These are phyloP conservation scores for Neolamprologus multifasciatus DNA, from an alignment of 2,797 vertebrate genomes.

Conservation along the genomic window DNA sequence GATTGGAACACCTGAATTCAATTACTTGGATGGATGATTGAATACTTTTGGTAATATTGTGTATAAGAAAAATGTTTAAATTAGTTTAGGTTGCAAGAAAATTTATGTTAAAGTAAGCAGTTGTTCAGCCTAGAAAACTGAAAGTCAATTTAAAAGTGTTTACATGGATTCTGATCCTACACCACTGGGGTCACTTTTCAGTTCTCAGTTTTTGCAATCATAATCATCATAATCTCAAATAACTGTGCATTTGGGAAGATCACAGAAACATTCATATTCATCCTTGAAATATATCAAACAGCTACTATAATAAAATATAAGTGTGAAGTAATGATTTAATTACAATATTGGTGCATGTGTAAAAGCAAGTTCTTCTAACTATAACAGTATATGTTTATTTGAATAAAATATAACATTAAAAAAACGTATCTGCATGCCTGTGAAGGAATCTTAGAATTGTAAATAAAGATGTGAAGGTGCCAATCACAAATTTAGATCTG, in stretches of 20 bases:
- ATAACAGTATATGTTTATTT: not conserved
- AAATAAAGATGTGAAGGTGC: not conserved
- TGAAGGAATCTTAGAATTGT: not conserved
- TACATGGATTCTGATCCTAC: not conserved
- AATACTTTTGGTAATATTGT: not conserved
- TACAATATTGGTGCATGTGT: not conserved
- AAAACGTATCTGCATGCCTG: not conserved
- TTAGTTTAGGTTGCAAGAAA: not conserved
- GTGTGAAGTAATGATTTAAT: not conserved
- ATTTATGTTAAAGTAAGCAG: not conserved
- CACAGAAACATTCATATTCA: not conserved
- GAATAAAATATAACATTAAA: not conserved
- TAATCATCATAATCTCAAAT: not conserved
- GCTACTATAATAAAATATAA: not conserved
- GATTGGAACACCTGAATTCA: not conserved
- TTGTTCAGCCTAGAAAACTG: not conserved
- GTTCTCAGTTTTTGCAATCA: not conserved
- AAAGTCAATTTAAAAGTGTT: not conserved
- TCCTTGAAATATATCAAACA: not conserved
- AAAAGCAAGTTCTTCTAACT: not conserved
- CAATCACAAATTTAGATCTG: not conserved
- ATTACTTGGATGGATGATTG: not conserved
- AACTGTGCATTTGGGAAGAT: not conserved
- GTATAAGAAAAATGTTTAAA: not conserved
- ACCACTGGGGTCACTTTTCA: not conserved